phyloP scores from a whole-genome alignment of 2,113 vertebrate species.

The Psephotus haematonotus region DNA sequence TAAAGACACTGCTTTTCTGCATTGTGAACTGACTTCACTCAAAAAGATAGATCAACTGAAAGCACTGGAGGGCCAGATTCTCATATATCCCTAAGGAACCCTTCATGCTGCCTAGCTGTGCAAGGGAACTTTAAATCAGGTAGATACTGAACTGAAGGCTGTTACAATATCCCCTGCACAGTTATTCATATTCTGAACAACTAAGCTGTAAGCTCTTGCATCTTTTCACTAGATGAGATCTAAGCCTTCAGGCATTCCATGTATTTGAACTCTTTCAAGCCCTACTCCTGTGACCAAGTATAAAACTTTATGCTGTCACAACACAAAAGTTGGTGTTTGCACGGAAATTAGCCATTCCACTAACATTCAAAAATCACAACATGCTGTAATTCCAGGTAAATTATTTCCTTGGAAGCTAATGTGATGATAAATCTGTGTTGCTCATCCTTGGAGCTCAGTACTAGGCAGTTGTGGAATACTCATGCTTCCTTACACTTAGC shows the following conservation, averaged over 20 bases:
- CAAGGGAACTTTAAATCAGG: neutral
- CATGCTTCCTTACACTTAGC: neutral
- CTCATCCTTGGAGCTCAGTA: neutral
- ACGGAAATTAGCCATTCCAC: neutral
- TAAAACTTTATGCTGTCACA: neutral
- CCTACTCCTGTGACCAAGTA: neutral
- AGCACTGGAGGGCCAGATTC: neutral
- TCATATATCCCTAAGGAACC: neutral
- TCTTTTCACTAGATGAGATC: neutral
- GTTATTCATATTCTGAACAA: neutral
- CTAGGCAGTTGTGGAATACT: neutral
- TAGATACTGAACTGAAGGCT: neutral
- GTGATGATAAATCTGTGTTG: neutral
- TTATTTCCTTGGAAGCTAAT: neutral
- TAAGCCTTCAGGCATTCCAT: neutral
- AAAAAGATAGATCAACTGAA: neutral
- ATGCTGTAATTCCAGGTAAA: neutral
- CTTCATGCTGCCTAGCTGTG: neutral
- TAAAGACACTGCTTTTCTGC: neutral
- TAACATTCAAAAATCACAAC: neutral
- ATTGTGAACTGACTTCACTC: neutral
- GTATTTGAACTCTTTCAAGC: neutral
- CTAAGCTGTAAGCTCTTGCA: neutral
- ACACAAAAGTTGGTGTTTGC: neutral
- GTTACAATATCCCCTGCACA: neutral